Evolutionary conservation across 2,797 vertebrate species (phyloP).

Genomic region (Knipowitschia caucasica): DNA sequence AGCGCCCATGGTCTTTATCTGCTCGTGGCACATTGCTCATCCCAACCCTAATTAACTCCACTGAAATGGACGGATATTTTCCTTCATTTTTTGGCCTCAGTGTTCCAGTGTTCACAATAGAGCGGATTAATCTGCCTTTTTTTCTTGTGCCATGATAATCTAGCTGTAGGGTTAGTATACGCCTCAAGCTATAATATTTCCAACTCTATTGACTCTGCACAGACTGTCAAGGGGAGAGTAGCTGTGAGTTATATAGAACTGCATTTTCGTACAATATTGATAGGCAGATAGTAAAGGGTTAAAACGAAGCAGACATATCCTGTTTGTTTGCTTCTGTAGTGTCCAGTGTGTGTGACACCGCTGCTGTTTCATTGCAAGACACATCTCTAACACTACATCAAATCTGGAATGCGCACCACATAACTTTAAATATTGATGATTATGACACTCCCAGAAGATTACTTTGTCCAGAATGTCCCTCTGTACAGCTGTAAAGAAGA

Average conservation of each 20-base stretch:
- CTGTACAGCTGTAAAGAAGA: not conserved
- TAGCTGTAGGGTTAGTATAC: conserved; percentile 35
- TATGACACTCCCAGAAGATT: not conserved
- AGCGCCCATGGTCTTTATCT: conserved; percentile 63
- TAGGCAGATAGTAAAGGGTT: too few species aligned
- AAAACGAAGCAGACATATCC: too few species aligned
- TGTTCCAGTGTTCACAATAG: conserved; percentile 44
- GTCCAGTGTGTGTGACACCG: too few species aligned
- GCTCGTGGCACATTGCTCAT: conserved; percentile 65
- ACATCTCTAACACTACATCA: too few species aligned
- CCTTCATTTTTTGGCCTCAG: conserved; percentile 32
- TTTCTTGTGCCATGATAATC: conserved; percentile 47
- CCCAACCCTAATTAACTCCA: conserved; percentile 64
- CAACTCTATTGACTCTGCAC: conserved; percentile 34
- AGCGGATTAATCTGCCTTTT: conserved; percentile 45
- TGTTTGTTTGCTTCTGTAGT: too few species aligned
- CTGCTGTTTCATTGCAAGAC: too few species aligned
- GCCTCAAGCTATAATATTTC: conserved; percentile 44
- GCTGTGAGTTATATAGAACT: too few species aligned
- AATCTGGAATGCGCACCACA: too few species aligned
- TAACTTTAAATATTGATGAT: too few species aligned
- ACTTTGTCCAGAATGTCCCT: not conserved
- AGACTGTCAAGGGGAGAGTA: conserved; percentile 21
- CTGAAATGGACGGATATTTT: conserved; percentile 46
- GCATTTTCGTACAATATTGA: too few species aligned